Percentiles rank a stretch among this genome's conserved stretches.
Evolutionary conservation across 2,113 vertebrate genomes (phyloP).

Genomic region (Centropus unirufus): DNA sequence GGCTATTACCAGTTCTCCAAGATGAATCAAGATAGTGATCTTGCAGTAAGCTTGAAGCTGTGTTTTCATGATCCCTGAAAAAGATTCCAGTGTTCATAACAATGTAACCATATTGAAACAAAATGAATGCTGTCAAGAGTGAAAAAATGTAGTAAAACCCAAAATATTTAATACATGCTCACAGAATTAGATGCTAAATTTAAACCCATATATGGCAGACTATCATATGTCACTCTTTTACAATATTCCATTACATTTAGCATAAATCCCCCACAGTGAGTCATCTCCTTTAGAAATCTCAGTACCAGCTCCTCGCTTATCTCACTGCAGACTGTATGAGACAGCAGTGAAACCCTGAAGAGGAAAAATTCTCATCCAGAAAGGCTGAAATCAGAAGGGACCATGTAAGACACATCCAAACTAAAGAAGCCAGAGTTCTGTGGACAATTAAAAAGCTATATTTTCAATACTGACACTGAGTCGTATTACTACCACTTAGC

Average conservation of each 20-base stretch:
- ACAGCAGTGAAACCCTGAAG: not conserved
- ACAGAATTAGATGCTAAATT: not conserved
- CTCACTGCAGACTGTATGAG: too few species aligned
- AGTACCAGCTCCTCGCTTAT: not conserved
- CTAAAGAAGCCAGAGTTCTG: not conserved
- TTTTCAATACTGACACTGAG: not conserved
- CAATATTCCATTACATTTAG: not conserved
- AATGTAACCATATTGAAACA: not conserved
- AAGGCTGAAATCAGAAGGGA: not conserved
- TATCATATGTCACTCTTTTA: not conserved
- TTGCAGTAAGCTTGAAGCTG: constrained; percentile 75
- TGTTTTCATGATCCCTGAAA: constrained; percentile 78
- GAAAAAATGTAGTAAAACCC: not conserved
- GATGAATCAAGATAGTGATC: constrained; percentile 89
- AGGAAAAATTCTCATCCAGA: not conserved
- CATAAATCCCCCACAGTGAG: not conserved
- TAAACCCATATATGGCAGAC: not conserved
- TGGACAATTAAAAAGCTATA: too few species aligned
- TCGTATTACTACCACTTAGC: not conserved
- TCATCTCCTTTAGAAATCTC: not conserved
- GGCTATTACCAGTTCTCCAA: constrained; percentile 83
- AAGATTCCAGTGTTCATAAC: not conserved
- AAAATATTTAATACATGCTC: not conserved
- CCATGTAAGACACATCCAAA: not conserved
- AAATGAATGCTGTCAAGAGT: not conserved